Percentiles rank a stretch among this genome's conserved stretches.
Evolutionary conservation across 2,797 vertebrate genomes (phyloP).

Genomic region (Eptatretus atami): DNA sequence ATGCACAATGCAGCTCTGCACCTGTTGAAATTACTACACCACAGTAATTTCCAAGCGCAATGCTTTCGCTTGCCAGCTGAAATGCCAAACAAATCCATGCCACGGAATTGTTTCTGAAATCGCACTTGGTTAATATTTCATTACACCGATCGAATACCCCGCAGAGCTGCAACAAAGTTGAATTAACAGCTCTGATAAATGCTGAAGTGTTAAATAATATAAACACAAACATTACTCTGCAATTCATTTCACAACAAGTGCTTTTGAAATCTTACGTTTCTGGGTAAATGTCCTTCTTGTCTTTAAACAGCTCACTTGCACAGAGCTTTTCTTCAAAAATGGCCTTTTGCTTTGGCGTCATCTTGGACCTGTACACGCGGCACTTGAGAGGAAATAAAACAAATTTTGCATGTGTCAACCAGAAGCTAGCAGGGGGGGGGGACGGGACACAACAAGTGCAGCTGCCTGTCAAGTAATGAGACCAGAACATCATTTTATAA

Average conservation of each 20-base stretch:
- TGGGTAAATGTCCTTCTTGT: constrained; percentile 78
- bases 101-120: neutral
- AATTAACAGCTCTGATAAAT: neutral
- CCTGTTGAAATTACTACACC: too few species aligned
- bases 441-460: too few species aligned
- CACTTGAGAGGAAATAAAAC: constrained; percentile 20
- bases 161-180: neutral
- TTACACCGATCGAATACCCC: neutral
- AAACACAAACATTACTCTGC: neutral
- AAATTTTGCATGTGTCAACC: too few species aligned
- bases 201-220: neutral
- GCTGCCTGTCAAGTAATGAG: too few species aligned
- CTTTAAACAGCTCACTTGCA: constrained; percentile 85
- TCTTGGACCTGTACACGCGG: constrained; percentile 68
- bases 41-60: too few species aligned
- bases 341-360: constrained; percentile 64
- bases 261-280: constrained; percentile 33
- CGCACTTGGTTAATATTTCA: neutral
- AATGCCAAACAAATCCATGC: neutral
- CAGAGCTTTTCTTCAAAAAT: constrained; percentile 83
- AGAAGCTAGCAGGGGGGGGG: too few species aligned
- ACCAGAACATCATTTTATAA: too few species aligned
- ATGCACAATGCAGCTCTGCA: too few species aligned
- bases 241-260: neutral
- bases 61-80: too few species aligned